Percentiles rank a stretch among this genome's conserved stretches.
phyloP scores from a whole-genome alignment of 2,113 vertebrate species.

The Catharus bicknelli region DNA sequence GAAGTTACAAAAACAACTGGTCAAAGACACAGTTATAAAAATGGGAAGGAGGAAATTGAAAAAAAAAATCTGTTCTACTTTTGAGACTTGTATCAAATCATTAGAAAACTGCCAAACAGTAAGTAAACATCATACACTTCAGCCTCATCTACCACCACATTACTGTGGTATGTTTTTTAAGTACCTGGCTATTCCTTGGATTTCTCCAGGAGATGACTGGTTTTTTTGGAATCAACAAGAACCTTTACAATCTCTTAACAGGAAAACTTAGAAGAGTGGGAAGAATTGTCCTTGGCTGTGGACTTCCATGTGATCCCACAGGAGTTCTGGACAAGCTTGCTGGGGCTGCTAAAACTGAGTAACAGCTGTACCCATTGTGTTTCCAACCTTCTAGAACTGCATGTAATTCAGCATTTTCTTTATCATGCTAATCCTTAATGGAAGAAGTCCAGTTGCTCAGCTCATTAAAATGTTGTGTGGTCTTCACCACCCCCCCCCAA shows the following conservation, averaged over 20 bases:
- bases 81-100: slow-evolving; percentile 48
- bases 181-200: background rate
- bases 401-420: background rate
- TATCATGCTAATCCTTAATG: background rate
- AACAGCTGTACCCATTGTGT: background rate
- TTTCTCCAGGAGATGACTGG: background rate
- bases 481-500: background rate
- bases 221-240: background rate
- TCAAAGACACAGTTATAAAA: slow-evolving; percentile 21
- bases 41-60: slow-evolving; percentile 23
- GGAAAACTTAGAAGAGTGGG: background rate
- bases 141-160: background rate
- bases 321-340: background rate
- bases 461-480: background rate
- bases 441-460: background rate
- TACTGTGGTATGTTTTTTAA: accelerated
- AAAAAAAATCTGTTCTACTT: slow-evolving; percentile 28
- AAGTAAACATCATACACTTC: slow-evolving; percentile 26
- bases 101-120: slow-evolving; percentile 45
- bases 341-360: background rate
- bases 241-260: background rate
- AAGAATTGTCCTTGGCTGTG: background rate
- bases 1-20: slow-evolving; percentile 25
- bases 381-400: background rate
- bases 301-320: background rate